Percentiles rank a stretch among this genome's conserved stretches.
Conservation (phyloP, 2,113 vertebrate genomes). For the Trematocara variabile region DNA sequence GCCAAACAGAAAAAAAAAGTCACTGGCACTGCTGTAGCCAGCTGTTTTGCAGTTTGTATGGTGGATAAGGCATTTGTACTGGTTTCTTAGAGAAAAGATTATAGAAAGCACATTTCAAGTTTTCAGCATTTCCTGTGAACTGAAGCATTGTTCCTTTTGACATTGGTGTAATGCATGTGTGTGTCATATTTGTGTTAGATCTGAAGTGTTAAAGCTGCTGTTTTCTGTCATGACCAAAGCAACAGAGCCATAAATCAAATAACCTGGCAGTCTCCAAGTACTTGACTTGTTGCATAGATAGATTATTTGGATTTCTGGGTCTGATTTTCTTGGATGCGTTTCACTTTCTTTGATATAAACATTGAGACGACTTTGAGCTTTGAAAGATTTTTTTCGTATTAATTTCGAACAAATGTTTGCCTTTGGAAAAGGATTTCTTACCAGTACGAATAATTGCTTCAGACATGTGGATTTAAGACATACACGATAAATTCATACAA, state of each 20-base stretch:
- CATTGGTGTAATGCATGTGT: background rate
- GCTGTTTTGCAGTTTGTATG: background rate
- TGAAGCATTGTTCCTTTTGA: background rate
- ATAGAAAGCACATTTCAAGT: background rate
- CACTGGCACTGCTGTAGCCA: background rate
- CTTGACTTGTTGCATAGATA: background rate
- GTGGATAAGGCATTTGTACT: background rate
- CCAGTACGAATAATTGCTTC: background rate
- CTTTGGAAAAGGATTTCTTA: background rate
- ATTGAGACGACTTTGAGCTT: background rate
- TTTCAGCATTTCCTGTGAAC: background rate
- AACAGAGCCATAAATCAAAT: constrained; percentile 24
- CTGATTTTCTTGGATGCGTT: constrained; percentile 27
- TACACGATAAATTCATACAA: background rate
- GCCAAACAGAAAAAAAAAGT: background rate
- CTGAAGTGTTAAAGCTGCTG: background rate
- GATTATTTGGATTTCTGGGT: constrained; percentile 35
- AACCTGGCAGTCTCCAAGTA: background rate
- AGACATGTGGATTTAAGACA: background rate
- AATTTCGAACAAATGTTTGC: constrained; percentile 47
- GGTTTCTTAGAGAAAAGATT: background rate
- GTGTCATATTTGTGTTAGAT: background rate
- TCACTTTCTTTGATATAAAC: constrained; percentile 26
- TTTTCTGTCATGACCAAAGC: constrained; percentile 5
- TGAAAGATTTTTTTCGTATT: background rate